A percentile compares a stretch with the other conserved stretches of the same genome.
Evolutionary conservation across 2,113 vertebrate genomes (phyloP).

Genomic region (Actinemys pallida): DNA sequence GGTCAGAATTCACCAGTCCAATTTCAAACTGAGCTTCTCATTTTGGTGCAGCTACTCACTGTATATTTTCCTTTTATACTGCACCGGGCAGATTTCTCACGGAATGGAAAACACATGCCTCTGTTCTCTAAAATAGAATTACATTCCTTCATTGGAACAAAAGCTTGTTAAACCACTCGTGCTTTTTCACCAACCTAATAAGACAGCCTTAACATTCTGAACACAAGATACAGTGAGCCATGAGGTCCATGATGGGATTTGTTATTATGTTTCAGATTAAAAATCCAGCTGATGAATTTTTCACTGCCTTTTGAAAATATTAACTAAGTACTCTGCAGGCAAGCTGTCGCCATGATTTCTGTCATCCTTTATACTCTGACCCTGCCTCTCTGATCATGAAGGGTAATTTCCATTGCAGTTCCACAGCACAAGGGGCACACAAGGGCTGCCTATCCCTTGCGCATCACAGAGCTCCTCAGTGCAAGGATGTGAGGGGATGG

Average conservation of each 20-base stretch:
- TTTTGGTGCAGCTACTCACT: neutral
- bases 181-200: neutral
- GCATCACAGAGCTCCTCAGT: neutral
- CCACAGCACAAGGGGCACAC: neutral
- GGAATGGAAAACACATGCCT: neutral
- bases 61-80: neutral
- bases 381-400: neutral
- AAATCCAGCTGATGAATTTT: neutral
- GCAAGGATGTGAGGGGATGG: accelerated
- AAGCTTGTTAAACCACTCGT: neutral
- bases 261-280: neutral
- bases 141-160: neutral
- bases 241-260: neutral
- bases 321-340: neutral
- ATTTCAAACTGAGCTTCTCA: constrained; percentile 28
- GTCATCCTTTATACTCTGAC: neutral
- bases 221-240: neutral
- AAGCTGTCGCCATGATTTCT: neutral
- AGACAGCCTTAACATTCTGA: neutral
- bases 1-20: constrained; percentile 11
- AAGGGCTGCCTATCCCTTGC: neutral
- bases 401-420: neutral
- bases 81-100: neutral
- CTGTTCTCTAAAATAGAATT: neutral
- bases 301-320: neutral